Evolutionary conservation across 2,888 invertebrate genomes (phyloP).

Genomic region (Mimas tiliae): DNA sequence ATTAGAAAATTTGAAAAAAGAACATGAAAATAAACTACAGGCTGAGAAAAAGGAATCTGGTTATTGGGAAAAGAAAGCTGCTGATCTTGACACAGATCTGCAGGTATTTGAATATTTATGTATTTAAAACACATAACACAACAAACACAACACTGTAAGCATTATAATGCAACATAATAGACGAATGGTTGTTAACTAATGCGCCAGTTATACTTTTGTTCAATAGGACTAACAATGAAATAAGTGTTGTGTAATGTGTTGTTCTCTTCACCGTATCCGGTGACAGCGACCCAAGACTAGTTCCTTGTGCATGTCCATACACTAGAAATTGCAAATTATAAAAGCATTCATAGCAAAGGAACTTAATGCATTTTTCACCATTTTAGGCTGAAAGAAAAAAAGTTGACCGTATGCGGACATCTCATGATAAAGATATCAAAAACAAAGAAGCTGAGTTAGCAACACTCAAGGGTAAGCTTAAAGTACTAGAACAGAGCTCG

Average conservation of each 20-base stretch:
- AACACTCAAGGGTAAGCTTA: conserved; percentile 89
- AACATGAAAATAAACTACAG: conserved; percentile 86
- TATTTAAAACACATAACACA: background rate
- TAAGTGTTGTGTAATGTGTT: too few species aligned
- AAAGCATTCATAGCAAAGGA: too few species aligned
- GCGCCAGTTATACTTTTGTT: too few species aligned
- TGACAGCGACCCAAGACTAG: too few species aligned
- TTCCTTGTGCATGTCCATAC: too few species aligned
- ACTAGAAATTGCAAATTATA: too few species aligned
- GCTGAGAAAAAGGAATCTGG: conserved; percentile 86
- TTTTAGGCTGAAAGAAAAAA: conserved; percentile 87
- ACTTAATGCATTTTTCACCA: background rate
- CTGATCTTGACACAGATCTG: conserved; percentile 86
- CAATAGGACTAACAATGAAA: background rate
- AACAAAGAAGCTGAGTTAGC: conserved; percentile 91
- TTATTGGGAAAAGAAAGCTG: conserved; percentile 87
- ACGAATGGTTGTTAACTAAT: too few species aligned
- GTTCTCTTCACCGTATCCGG: too few species aligned
- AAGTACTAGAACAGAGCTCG: conserved; percentile 86
- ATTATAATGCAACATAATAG: too few species aligned
- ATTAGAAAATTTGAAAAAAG: conserved; percentile 83
- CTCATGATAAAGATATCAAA: conserved; percentile 90
- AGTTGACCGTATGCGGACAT: conserved; percentile 87
- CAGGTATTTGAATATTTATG: conserved; percentile 60
- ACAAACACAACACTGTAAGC: too few species aligned